Evolutionary conservation across 1,140 invertebrate genomes (phyloP).

Genomic region (Mesaphorura yosii): DNA sequence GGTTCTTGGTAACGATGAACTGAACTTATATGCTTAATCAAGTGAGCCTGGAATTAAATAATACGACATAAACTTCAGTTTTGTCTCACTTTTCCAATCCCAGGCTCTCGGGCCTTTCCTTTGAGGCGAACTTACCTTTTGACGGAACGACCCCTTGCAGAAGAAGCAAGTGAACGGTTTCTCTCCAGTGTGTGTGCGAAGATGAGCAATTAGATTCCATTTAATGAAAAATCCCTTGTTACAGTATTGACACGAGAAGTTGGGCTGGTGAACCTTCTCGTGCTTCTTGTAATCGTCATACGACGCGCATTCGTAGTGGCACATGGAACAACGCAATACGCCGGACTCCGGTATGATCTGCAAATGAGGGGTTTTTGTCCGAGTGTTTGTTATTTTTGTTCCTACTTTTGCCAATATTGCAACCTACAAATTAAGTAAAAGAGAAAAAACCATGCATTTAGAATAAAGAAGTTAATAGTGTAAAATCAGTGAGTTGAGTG

Average conservation of each 20-base stretch:
- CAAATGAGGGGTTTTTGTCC: constrained; percentile 31
- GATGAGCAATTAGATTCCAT: constrained; percentile 35
- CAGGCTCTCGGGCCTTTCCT: background rate
- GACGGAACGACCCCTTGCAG: constrained; percentile 42
- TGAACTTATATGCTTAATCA: constrained; percentile 30
- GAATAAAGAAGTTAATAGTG: no score
- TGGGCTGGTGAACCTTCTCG: constrained; percentile 32
- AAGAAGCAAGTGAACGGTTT: constrained; percentile 44
- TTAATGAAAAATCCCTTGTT: constrained; percentile 32
- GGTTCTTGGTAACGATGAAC: constrained; percentile 31
- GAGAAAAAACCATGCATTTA: no score
- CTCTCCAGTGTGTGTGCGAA: constrained; percentile 41
- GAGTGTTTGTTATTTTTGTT: constrained; percentile 31
- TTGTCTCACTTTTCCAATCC: background rate
- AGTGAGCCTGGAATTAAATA: constrained; percentile 22
- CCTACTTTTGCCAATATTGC: constrained; percentile 31
- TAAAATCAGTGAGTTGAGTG: no score
- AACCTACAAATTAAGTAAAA: constrained; percentile 17
- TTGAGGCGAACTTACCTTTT: constrained; percentile 37
- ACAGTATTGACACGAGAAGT: constrained; percentile 31
- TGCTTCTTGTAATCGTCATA: constrained; percentile 33
- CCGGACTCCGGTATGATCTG: constrained; percentile 31
- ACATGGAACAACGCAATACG: constrained; percentile 30
- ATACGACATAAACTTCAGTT: background rate
- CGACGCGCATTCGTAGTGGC: constrained; percentile 31